Base-by-base conservation (phyloP, 2,888 invertebrate species). In the Standfussiana lucernea region DNA sequence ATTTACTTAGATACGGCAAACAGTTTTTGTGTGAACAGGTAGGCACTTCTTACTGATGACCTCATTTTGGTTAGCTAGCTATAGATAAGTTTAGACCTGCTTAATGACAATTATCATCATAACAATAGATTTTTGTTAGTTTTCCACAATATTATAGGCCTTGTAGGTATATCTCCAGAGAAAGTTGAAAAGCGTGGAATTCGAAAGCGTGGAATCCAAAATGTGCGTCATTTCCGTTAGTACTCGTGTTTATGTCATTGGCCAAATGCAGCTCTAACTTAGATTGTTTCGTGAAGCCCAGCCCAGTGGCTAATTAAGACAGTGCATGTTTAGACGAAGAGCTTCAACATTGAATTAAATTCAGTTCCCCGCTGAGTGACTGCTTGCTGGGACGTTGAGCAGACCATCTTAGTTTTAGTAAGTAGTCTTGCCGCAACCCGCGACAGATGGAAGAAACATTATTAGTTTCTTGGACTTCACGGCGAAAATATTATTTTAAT, bases 301-400 rank as follows among this genome's bases (percentile, higher is more conserved):
- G 79, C 69, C 64, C 59, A 32, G 79, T 79, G 67, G 71, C 69
- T 53, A 71, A 77, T 76, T 84, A 79, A 82, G 86, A 74, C 65
- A 18, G 42, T 82, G 82, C 79, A 81, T 82, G 87, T 86, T 84
- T 75, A 84, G 81, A 72, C 32, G 62, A 70, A 74, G 67, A 78
- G 61, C 64, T 78, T 28, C 59, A 47, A 79, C 67, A 81, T 77
- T 84, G 82, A 84, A 88, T 86, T 88, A 86, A 89, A 88, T 86
- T 84, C 67, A 72, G 77, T 72, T n/a, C 70, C 67, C 66, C 61
- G 72, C 75, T 66, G 79, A 82, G 81, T 78, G 77, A 82, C 82
- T 85, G 80, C 79, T 82, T 82, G 81, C 77, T 40, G 66, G 79
- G 69, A 86, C 80, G 78, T 71, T 73, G 74, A 85, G 79, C 68